Base-by-base conservation (phyloP, 1,140 invertebrate species). In the Caenorhabditis tropicalis region DNA sequence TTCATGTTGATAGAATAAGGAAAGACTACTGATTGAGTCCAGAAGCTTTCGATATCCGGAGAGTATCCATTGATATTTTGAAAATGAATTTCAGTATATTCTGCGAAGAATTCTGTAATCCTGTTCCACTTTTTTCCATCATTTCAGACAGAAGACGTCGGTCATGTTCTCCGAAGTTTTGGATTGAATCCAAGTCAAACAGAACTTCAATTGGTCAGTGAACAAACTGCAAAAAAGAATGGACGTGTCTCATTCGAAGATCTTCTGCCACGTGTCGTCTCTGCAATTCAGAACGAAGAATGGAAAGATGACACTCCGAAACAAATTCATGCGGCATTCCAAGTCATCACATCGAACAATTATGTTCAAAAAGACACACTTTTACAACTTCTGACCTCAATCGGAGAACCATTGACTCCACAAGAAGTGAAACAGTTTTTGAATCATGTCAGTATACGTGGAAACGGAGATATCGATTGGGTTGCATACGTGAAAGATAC, bases 371-470 rank as follows among this genome's bases (percentile, higher is more conserved):
- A 60, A 31, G 82, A 82, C 15, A 51, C 39, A 21, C 58, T 82
- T 46, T 9, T 82, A 10, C 56, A 70, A 46, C 31, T 65, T 7
- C 33, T 82, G 7, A 82, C 82, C 3, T 65, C 82, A 21, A 46
- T 82, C 29, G 82, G 82, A 15, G 82, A 82, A 24, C 82, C 82
- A 15, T 16, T 82, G 36, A 48, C 82, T 46, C 24, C 56, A 5
- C 60, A 58, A 46, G 82, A 82, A 82, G 56, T 82, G 16, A 82
- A 82, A 33, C 82, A 82, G n/a, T 60, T 82, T n/a, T 29, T 82
- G 51, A 82, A 60, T 70, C 82, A 82, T 70, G 39, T 82, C 5
- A 43, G 56, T 15, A 56, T 51, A 9, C 36, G 43, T 10, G 39
- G n/a, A 19, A 82, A 82, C 33, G 82, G 56, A 48, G 56, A 82